Evolutionary conservation across 2,113 vertebrate genomes (phyloP).

Genomic region (Tragelaphus strepsiceros): DNA sequence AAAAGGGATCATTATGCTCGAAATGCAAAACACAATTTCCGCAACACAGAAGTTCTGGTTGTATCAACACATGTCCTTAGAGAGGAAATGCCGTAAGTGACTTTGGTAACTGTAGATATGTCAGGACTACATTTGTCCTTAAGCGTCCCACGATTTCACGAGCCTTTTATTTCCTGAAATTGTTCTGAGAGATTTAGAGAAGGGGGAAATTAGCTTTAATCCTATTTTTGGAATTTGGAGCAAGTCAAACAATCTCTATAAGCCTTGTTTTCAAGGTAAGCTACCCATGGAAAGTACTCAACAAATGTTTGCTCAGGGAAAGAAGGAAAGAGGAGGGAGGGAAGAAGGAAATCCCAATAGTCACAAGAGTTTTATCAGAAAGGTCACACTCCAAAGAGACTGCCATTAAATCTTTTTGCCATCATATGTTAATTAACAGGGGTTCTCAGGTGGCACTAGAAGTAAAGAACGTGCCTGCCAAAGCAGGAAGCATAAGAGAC

Average conservation of each 20-base stretch:
- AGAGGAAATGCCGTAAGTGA: neutral
- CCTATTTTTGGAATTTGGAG: neutral
- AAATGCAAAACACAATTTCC: neutral
- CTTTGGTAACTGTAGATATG: neutral
- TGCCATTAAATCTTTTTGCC: neutral
- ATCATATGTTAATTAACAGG: constrained; percentile 19
- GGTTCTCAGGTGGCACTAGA: neutral
- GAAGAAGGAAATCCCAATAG: neutral
- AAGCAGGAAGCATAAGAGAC: neutral
- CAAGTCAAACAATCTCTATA: neutral
- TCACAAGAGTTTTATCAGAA: neutral
- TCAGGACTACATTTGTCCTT: neutral
- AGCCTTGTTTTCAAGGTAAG: neutral
- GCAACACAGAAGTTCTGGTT: neutral
- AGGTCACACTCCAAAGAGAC: neutral
- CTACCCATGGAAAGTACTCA: neutral
- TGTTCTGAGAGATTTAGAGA: neutral
- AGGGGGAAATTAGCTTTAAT: neutral
- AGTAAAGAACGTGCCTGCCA: neutral
- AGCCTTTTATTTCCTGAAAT: neutral
- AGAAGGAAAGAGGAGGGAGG: neutral
- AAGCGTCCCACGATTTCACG: neutral
- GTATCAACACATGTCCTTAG: neutral
- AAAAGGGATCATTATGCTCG: neutral
- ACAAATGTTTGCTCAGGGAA: neutral